These are phyloP conservation scores for Archips crataeganus DNA, from an alignment of 2,888 invertebrate genomes.

Conservation along the genomic window DNA sequence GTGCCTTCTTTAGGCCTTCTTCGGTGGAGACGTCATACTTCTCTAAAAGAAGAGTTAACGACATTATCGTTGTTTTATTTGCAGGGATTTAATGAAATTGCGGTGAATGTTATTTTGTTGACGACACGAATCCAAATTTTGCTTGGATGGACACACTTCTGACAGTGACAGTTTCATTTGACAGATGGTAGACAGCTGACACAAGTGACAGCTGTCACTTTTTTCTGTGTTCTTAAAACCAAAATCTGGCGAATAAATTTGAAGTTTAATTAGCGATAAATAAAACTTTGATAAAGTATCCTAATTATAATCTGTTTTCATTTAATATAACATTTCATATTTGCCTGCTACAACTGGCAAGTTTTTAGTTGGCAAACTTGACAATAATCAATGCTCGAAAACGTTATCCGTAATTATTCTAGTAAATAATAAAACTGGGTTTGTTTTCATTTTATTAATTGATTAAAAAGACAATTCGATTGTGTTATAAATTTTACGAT, in stretches of 20 bases:
- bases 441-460: background rate
- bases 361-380: constrained; percentile 5
- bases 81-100: background rate
- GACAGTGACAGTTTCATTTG: background rate
- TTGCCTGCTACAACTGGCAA: background rate
- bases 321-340: background rate
- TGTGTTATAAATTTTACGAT: background rate
- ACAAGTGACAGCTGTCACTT: constrained; percentile 23
- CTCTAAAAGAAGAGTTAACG: constrained; percentile 71
- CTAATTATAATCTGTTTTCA: background rate
- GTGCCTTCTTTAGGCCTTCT: constrained; percentile 85
- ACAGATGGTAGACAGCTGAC: constrained; percentile 31
- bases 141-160: too few relatives aligned
- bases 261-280: background rate
- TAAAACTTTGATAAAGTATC: background rate
- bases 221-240: background rate
- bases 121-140: constrained; percentile 28
- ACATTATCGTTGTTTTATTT: constrained; percentile 53
- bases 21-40: constrained; percentile 83
- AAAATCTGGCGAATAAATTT: background rate
- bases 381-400: background rate
- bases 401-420: background rate
- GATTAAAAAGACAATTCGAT: too few relatives aligned
- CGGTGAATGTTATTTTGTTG: constrained; percentile 23
- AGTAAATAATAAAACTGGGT: background rate